phyloP scores from a whole-genome alignment of 2,888 invertebrate genomes.

The Synergus umbraculus region DNA sequence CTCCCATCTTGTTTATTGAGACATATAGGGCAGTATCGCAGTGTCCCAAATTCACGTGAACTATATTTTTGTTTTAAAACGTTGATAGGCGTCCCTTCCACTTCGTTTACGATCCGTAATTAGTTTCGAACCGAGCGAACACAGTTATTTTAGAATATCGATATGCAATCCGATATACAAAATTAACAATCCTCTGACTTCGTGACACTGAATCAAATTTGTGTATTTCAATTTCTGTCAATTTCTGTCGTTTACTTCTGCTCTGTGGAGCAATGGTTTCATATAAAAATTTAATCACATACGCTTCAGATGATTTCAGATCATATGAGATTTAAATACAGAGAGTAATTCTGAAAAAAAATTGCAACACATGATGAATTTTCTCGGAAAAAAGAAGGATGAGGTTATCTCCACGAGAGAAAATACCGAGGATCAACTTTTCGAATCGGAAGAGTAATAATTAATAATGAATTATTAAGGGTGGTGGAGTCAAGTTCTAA shows the following conservation, averaged over 20 bases:
- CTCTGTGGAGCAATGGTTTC: neutral
- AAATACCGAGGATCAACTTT: neutral
- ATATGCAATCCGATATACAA: conserved; percentile 5
- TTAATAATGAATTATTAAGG: neutral
- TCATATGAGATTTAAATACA: neutral
- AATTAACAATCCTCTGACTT: conserved; percentile 30
- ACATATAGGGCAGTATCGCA: neutral
- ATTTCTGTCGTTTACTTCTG: neutral
- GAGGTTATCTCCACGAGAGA: neutral
- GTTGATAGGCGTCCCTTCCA: conserved; percentile 21
- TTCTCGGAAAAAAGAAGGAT: neutral
- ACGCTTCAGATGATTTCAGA: neutral
- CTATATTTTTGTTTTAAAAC: conserved; percentile 23
- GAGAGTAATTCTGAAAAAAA: neutral
- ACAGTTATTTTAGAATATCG: conserved; percentile 17
- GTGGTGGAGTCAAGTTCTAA: no score
- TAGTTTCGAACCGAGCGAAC: conserved; percentile 24
- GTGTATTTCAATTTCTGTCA: conserved; percentile 9
- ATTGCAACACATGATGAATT: neutral
- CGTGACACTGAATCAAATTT: conserved; percentile 1
- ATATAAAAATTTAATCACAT: neutral
- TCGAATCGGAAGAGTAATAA: conserved; percentile 25
- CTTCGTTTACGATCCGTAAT: conserved; percentile 34
- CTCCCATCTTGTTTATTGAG: conserved; percentile 14
- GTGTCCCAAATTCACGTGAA: conserved; percentile 8